Percentiles rank a stretch among this genome's conserved stretches.
phyloP scores from a whole-genome alignment of 2,113 vertebrate species.

The Sander lucioperca region DNA sequence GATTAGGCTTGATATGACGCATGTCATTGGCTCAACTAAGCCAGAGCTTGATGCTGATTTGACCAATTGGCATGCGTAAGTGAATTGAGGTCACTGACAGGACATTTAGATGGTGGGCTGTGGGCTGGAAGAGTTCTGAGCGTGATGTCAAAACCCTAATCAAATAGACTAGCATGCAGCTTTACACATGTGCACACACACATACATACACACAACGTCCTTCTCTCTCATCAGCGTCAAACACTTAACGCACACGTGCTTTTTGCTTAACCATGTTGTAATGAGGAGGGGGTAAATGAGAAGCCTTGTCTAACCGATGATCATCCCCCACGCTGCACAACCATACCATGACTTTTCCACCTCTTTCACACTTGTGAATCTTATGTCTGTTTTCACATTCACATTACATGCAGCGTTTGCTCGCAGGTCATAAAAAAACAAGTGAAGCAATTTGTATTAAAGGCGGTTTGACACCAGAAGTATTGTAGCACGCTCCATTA shows the following conservation, averaged over 20 bases:
- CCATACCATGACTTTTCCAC: slow-evolving; percentile 15
- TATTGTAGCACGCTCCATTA: background rate
- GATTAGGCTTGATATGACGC: slow-evolving; percentile 63
- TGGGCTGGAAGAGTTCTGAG: slow-evolving; percentile 34
- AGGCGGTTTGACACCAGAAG: slow-evolving; percentile 5
- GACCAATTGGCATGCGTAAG: slow-evolving; percentile 43
- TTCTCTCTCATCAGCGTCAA: slow-evolving; percentile 67
- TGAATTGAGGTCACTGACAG: slow-evolving; percentile 64
- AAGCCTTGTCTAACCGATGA: slow-evolving; percentile 61
- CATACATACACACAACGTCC: slow-evolving; percentile 7
- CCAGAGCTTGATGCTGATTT: slow-evolving; percentile 55
- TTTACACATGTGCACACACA: background rate
- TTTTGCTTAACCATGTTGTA: slow-evolving; percentile 63
- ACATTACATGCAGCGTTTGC: background rate
- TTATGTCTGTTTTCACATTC: background rate
- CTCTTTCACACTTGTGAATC: background rate
- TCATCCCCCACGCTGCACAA: slow-evolving; percentile 33
- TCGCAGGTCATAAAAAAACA: background rate
- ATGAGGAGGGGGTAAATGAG: slow-evolving; percentile 61
- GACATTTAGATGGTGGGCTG: slow-evolving; percentile 38
- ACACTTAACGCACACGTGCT: slow-evolving; percentile 47
- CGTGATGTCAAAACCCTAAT: slow-evolving; percentile 57
- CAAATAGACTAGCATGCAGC: slow-evolving; percentile 51
- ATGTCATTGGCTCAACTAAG: slow-evolving; percentile 52
- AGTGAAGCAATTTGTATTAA: slow-evolving; percentile 4